Evolutionary conservation across 1,140 invertebrate species (phyloP).

Genomic region (Drosophila kepulauana): DNA sequence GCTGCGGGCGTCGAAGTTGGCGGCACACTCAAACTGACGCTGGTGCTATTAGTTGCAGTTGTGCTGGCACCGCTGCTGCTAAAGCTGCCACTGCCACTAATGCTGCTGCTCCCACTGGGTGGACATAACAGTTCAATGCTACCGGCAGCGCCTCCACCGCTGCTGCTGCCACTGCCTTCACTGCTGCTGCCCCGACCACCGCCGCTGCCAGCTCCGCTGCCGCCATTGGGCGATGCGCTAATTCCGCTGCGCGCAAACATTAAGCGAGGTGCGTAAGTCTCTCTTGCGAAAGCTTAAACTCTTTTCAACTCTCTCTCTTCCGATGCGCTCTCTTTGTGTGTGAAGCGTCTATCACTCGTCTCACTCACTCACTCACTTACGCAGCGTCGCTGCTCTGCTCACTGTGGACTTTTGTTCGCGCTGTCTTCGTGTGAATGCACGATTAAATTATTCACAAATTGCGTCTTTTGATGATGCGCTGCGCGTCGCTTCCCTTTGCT

Average conservation of each 20-base stretch:
- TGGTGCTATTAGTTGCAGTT: slow-evolving; percentile 53
- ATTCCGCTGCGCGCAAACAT: slow-evolving; percentile 61
- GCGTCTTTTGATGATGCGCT: slow-evolving; percentile 60
- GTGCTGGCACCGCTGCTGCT: slow-evolving; percentile 67
- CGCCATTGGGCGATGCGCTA: slow-evolving; percentile 36
- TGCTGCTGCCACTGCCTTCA: not conserved
- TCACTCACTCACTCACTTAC: slow-evolving; percentile 7
- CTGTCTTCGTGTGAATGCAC: slow-evolving; percentile 66
- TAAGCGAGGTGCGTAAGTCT: slow-evolving; percentile 12
- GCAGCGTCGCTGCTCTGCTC: not conserved
- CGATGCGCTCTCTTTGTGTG: not conserved
- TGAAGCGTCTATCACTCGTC: slow-evolving; percentile 1
- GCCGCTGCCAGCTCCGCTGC: slow-evolving; percentile 1
- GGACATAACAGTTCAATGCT: slow-evolving; percentile 70
- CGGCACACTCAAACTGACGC: slow-evolving; percentile 32
- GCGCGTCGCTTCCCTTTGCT: slow-evolving; percentile 10
- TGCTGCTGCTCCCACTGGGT: slow-evolving; percentile 71
- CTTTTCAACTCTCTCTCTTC: slow-evolving; percentile 33
- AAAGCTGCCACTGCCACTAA: slow-evolving; percentile 65
- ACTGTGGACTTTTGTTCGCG: not conserved
- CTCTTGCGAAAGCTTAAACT: slow-evolving; percentile 39
- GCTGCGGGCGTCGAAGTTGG: slow-evolving; percentile 9
- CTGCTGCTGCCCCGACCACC: slow-evolving; percentile 27
- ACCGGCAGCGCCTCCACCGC: slow-evolving; percentile 30
- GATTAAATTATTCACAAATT: slow-evolving; percentile 81